Evolutionary conservation across 1,140 invertebrate genomes (phyloP), one percentile per base, ranked within the genome.

Genomic region (Daktulosphaira vitifoliae): DNA sequence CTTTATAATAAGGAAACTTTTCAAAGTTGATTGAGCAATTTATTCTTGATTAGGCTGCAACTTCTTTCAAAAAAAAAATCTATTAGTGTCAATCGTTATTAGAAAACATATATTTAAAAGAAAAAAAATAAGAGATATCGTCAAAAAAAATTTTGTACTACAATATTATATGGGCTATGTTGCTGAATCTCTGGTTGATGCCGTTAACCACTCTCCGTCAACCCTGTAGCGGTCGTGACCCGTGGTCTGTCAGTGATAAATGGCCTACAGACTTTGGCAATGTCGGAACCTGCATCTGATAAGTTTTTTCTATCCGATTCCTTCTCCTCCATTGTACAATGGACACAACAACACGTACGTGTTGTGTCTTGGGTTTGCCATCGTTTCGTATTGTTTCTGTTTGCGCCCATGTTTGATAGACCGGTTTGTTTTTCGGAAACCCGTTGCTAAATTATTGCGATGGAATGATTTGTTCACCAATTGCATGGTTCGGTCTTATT

Each of bases 231-330:
- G 42, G 42, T 62, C 56, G 56, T 62, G 56, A 62, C n/a, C 39
- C 42, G n/a, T 8, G 20, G 56, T 33, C n/a, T 11, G 9, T 16
- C 56, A 48, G 42, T 62, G 56, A 48, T 62, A 62, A 62, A 48
- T 62, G 56, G 56, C 25, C 56, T 20, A 23, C 42, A 29, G 56
- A 62, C 56, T 62, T 62, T 48, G 56, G 56, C 39, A 62, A 62
- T 39, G 42, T 62, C 26, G 56, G 18, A 62, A 62, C 42, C 56
- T 62, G 42, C 56, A 62, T 62, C 56, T 62, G 56, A 62, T 62
- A 48, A 62, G 56, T 53, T 38, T 38, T 38, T 38, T 20, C 39
- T 46, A 46, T 46, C 54, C 23, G n/a, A 18, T 42, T 26, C 1
- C 6, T 9, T 23, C 15, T 33, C 42, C n/a, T 26, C 16, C 23